Evolutionary conservation across 2,113 vertebrate species (phyloP).

Genomic region (Xyrauchen texanus): DNA sequence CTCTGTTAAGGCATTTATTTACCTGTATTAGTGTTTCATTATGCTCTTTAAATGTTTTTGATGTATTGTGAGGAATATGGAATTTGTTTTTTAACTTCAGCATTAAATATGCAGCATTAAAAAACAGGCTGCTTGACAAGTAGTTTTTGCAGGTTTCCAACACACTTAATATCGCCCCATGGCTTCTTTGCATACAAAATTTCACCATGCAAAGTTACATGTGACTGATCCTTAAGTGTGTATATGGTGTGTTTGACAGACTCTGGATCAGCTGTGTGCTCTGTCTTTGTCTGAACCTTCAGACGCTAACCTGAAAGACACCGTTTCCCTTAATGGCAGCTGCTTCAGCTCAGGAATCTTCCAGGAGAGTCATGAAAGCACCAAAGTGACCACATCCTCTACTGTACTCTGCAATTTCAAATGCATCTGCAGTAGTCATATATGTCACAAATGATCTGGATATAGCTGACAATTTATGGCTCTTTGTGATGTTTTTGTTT

Average conservation of each 20-base stretch:
- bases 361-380: slow-evolving; percentile 80
- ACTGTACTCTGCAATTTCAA: background rate
- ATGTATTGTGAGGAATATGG: no score
- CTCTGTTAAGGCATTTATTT: no score
- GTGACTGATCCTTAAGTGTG: no score
- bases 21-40: no score
- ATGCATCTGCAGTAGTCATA: background rate
- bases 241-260: slow-evolving; percentile 60
- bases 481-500: background rate
- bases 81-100: no score
- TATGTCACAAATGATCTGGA: background rate
- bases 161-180: no score
- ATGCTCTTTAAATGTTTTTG: no score
- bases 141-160: no score
- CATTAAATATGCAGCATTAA: no score
- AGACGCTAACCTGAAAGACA: slow-evolving; percentile 68
- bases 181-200: no score
- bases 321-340: slow-evolving; percentile 82
- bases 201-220: no score
- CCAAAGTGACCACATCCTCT: slow-evolving; percentile 78
- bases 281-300: slow-evolving; percentile 81
- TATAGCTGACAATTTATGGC: background rate
- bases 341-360: slow-evolving; percentile 80
- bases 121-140: no score
- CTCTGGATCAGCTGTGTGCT: slow-evolving; percentile 83